Conservation (phyloP, 2,888 invertebrate genomes). For the Apotomis turbidana region DNA sequence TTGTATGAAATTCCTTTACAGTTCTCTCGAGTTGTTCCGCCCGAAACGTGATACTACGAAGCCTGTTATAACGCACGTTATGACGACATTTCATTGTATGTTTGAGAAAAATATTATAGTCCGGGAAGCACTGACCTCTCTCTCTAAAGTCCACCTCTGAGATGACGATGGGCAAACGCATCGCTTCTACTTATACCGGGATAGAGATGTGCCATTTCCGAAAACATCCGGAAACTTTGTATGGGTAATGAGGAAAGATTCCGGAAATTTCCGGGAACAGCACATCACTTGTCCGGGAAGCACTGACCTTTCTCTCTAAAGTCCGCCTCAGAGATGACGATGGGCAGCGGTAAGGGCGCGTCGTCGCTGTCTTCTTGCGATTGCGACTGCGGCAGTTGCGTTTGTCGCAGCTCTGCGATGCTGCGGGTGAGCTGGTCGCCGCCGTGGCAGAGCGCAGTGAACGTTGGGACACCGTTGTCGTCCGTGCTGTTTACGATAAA, state of each 20-base stretch:
- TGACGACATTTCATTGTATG: too few relatives aligned
- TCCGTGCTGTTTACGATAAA: slow-evolving; percentile 47
- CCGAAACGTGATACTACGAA: too few relatives aligned
- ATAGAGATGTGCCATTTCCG: neutral
- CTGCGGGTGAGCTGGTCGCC: slow-evolving; percentile 56
- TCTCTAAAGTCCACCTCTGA: slow-evolving; percentile 79
- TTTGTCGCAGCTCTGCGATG: slow-evolving; percentile 36
- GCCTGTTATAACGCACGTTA: too few relatives aligned
- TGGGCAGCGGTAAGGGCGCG: slow-evolving; percentile 61
- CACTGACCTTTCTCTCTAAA: slow-evolving; percentile 74
- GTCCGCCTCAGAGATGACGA: slow-evolving; percentile 77
- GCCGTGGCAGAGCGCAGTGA: slow-evolving; percentile 58
- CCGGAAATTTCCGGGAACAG: too few relatives aligned
- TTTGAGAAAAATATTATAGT: too few relatives aligned
- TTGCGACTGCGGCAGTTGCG: neutral
- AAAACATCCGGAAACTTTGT: too few relatives aligned
- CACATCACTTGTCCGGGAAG: neutral
- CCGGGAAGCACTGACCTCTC: slow-evolving; percentile 43
- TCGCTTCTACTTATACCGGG: slow-evolving; percentile 31
- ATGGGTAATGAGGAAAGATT: too few relatives aligned
- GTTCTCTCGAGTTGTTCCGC: too few relatives aligned
- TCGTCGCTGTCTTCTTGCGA: slow-evolving; percentile 40
- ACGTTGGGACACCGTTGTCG: slow-evolving; percentile 55
- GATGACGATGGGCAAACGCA: slow-evolving; percentile 70
- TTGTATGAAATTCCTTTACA: too few relatives aligned